Evolutionary conservation across 1,140 invertebrate genomes (phyloP), one percentile per base, ranked within the genome.

Genomic region (Drosophila murphyi): DNA sequence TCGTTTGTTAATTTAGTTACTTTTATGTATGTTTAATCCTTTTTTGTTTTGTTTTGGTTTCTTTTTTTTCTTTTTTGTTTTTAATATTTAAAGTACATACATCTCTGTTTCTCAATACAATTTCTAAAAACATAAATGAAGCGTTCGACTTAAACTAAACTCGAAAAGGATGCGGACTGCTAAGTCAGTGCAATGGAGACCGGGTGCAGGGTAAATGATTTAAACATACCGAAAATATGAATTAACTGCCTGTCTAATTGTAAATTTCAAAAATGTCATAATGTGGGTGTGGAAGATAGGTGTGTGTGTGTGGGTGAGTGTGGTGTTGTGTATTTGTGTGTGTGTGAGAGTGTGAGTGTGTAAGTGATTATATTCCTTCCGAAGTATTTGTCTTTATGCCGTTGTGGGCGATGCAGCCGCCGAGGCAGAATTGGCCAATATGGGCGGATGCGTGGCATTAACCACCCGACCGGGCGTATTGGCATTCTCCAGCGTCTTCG

Each of bases 401-500:
- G 87, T 88, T 65, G 90, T 92, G 39, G 90, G 87, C 63, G 90
- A 82, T 45, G 87, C 90, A 48, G 90, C 78, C 45, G 90, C 78
- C 29, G 89, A 68, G 56, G 85, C 57, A 45, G 74, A 57, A 54
- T 89, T 89, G 69, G 87, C 73, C 73, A 85, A 72, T 59, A 85
- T 91, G 56, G 87, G 75, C 70, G 83, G 83, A 83, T 88, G 85
- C 63, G 83, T 88, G 52, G 83, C 83, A 73, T 88, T 88, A 39
- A 88, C 83, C 73, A 88, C 83, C 28, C 83, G 83, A 56, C 73
- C 73, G 3, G 73, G 73, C 41, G 73, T 69, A 61, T 92, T 88
- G 60, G 90, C 80, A 63, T 92, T 92, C 63, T 85, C 82, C 77
- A 78, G 54, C 28, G 85, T 85, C 68, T 94, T 94, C 73, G 94